Conservation (phyloP, 2,113 vertebrate genomes). For the Gasterosteus aculeatus region DNA sequence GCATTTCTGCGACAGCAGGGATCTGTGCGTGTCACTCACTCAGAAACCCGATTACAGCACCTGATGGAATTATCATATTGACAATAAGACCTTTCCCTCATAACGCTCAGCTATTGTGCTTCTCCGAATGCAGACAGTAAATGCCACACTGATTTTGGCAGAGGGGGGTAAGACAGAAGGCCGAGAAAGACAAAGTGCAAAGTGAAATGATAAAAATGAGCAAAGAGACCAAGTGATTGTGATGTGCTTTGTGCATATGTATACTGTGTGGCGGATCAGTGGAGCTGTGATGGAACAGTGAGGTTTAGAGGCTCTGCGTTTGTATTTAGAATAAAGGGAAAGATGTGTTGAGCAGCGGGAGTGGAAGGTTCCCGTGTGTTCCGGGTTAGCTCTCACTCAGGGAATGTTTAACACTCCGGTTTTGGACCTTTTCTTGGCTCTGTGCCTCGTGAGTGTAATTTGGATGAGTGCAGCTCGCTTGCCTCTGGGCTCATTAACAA, state of each 20-base stretch:
- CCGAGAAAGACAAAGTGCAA: slow-evolving; percentile 43
- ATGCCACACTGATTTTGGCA: slow-evolving; percentile 68
- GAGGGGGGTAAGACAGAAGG: slow-evolving; percentile 16
- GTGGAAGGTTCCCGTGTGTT: slow-evolving; percentile 11
- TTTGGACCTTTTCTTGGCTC: slow-evolving; percentile 82
- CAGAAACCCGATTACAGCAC: slow-evolving; percentile 51
- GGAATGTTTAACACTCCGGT: slow-evolving; percentile 65
- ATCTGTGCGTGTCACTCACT: slow-evolving; percentile 39
- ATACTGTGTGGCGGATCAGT: slow-evolving; percentile 20
- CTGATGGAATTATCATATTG: slow-evolving; percentile 67
- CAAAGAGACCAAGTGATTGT: slow-evolving; percentile 37
- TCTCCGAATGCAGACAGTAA: slow-evolving; percentile 52
- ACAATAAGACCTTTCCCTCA: slow-evolving; percentile 65
- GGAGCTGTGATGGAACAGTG: neutral
- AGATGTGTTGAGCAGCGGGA: slow-evolving; percentile 21
- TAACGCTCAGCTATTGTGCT: slow-evolving; percentile 45
- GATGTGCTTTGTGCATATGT: slow-evolving; percentile 37
- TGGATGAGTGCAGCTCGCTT: slow-evolving; percentile 84
- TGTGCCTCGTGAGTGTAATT: slow-evolving; percentile 82
- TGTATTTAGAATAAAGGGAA: neutral
- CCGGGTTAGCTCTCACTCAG: slow-evolving; percentile 35
- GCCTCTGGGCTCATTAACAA: slow-evolving; percentile 87
- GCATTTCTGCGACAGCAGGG: neutral
- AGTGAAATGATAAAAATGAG: slow-evolving; percentile 24
- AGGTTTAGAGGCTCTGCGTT: slow-evolving; percentile 2